A percentile compares a stretch with the other conserved stretches of the same genome.
Conservation (phyloP, 1,140 invertebrate species). For the Vanessa atalanta region DNA sequence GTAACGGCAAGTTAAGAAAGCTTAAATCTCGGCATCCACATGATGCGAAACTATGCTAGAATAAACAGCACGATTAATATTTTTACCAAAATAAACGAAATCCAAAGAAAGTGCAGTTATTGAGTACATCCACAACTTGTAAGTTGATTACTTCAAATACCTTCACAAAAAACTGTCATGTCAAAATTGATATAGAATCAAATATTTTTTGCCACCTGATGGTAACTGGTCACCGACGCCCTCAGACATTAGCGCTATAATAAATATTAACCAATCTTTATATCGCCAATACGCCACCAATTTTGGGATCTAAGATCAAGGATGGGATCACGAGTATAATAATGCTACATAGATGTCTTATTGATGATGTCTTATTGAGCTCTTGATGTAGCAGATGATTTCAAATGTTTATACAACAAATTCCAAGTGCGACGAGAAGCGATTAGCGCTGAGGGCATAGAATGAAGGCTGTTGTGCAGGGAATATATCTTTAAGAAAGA, state of each 20-base stretch:
- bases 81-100: neutral
- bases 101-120: neutral
- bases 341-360: neutral
- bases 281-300: no score
- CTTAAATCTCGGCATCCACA: conserved; percentile 7
- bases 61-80: neutral
- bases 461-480: conserved; percentile 57
- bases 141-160: no score
- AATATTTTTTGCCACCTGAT: no score
- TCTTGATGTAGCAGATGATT: neutral
- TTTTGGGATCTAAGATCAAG: no score
- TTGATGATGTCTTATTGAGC: neutral
- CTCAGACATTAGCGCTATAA: no score
- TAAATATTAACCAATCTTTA: no score
- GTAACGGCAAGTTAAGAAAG: conserved; percentile 41
- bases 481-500: conserved; percentile 79
- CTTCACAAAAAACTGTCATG: no score
- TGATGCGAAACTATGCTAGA: neutral
- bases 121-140: neutral
- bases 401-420: conserved; percentile 30
- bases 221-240: no score
- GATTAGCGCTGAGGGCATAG: conserved; percentile 60
- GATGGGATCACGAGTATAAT: neutral
- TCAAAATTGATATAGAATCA: no score
- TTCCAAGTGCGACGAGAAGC: conserved; percentile 53